Base-by-base conservation (phyloP, 2,888 invertebrate genomes). In the Spodoptera picta region DNA sequence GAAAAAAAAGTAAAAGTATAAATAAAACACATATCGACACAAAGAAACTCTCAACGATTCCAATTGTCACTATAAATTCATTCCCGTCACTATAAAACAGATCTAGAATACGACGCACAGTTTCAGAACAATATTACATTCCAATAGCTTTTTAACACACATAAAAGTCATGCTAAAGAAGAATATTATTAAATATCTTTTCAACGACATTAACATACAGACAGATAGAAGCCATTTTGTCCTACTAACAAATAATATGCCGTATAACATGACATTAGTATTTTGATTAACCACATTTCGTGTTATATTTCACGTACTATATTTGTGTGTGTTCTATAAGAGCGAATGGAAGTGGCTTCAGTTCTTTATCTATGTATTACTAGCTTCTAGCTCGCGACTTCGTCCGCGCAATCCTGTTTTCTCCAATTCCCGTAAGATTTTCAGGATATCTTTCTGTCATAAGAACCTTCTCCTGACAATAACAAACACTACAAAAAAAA, bases 281-380 rank as follows among this genome's bases (percentile, higher is more conserved):
- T 80, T 75, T 73, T 75, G 77, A 81, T 81, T 83, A 80, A 82
- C 81, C 82, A 59, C 79, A 77, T 78, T 71, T 66, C 55, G 63
- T 61, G 61, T 65, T 57, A 60, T 73, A 70, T 55, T 54, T 45
- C 41, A 53, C 66, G 57, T 62, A 64, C 62, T 55, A 65, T 49
- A 71, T 60, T 67, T 72, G 23, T 64, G 63, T 62, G 65, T 54
- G 44, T 4, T 43, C 36, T 3, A 49, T 60, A 71, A 42, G 9
- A 9, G 50, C 61, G 36, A 42, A 59, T 75, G 52, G 80, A 77
- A 72, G 77, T 44, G 77, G 48, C 52, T 9, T 36, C 49, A 24
- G 27, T n/a, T 46, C 11, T 23, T 46, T 1, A 9, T 10, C 36
- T 36, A 5, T 36, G 27, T 27, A 27, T 3, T 27, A 19, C 19